These are phyloP conservation scores for Heliconius ismenius DNA, from an alignment of 2,888 invertebrate species.

Conservation along the genomic window DNA sequence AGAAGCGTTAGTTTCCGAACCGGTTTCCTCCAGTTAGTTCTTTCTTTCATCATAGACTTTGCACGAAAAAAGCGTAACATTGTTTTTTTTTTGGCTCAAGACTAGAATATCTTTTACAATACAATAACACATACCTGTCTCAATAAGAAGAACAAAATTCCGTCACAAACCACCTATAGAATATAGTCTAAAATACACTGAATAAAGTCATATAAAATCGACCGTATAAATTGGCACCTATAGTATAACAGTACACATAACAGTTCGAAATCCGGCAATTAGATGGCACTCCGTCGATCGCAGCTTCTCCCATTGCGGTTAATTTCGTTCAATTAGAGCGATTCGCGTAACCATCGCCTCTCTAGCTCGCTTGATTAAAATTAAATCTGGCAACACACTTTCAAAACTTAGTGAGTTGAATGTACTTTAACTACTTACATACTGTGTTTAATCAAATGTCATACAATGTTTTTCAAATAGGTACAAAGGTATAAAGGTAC, in stretches of 20 bases:
- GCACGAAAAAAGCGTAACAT: too few species aligned
- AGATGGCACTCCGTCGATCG: conserved; percentile 41
- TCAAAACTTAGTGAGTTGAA: conserved; percentile 8
- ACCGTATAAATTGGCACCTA: conserved; percentile 17
- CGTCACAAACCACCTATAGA: not conserved
- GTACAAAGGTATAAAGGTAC: not conserved
- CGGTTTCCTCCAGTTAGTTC: too few species aligned
- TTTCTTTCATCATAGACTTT: too few species aligned
- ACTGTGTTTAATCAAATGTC: not conserved
- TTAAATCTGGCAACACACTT: conserved; percentile 36
- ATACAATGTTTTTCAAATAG: not conserved
- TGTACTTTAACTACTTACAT: not conserved
- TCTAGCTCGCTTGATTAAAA: conserved; percentile 42
- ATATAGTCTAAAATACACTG: not conserved
- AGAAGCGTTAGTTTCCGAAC: too few species aligned
- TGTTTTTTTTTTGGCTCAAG: too few species aligned
- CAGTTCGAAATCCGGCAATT: conserved; percentile 42
- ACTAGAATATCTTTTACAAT: not conserved
- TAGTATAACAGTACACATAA: conserved; percentile 38
- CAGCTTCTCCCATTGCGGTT: conserved; percentile 42
- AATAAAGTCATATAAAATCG: conserved; percentile 10
- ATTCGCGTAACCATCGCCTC: conserved; percentile 38
- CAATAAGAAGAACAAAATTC: not conserved
- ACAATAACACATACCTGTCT: not conserved
- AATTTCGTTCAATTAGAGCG: conserved; percentile 44